Conservation (phyloP, 2,797 vertebrate species). For the Leptoclinus maculatus region DNA sequence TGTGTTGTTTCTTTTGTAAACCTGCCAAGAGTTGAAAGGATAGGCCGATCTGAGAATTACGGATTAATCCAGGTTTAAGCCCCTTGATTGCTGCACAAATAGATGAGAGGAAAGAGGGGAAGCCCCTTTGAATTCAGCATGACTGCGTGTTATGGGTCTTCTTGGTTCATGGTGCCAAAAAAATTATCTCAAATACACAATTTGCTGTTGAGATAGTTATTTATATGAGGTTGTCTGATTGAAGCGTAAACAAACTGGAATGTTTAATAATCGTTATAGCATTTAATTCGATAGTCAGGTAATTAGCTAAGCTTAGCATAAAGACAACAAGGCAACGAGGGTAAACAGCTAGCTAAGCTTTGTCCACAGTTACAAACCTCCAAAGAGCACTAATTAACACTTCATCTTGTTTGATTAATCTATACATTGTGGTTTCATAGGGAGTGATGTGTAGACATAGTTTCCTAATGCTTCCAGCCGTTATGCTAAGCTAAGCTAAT, state of each 20-base stretch:
- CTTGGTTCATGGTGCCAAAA: conserved; percentile 7
- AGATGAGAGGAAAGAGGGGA: conserved; percentile 33
- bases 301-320: neutral
- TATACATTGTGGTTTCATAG: neutral
- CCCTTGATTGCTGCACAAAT: conserved; percentile 36
- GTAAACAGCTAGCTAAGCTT: neutral
- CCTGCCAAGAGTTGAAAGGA: conserved; percentile 58
- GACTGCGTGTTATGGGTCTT: conserved; percentile 1
- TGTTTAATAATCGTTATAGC: neutral
- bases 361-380: neutral
- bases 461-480: neutral
- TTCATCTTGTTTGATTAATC: neutral
- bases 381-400: neutral
- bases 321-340: neutral
- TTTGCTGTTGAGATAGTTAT: neutral
- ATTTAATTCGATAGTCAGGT: too few relatives aligned
- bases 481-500: conserved; percentile 8
- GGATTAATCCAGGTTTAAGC: conserved; percentile 68
- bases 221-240: conserved; percentile 7
- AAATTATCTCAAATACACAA: neutral
- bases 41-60: conserved; percentile 56
- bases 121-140: neutral
- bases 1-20: conserved; percentile 58
- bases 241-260: neutral
- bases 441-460: neutral